phyloP scores from a whole-genome alignment of 2,888 invertebrate species.

The Bombylius discolor region DNA sequence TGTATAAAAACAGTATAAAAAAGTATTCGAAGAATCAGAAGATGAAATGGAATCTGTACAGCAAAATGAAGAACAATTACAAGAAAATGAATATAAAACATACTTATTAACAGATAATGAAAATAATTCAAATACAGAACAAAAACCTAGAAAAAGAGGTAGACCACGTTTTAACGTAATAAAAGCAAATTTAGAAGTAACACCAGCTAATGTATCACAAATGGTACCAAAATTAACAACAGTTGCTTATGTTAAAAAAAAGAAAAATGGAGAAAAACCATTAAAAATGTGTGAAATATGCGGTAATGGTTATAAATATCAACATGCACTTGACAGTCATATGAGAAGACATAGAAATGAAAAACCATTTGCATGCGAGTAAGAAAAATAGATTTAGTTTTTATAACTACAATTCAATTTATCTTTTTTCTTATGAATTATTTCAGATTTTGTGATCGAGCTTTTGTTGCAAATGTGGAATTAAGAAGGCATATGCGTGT shows the following conservation, averaged over 20 bases:
- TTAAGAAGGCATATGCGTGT: conserved; percentile 35
- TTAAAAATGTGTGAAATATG: conserved; percentile 33
- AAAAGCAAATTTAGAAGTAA: background rate
- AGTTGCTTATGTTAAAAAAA: conserved; percentile 1
- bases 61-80: no score
- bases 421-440: background rate
- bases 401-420: background rate
- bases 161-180: background rate
- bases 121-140: no score
- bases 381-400: background rate
- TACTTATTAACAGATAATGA: no score
- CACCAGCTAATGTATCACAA: background rate
- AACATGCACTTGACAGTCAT: conserved; percentile 33
- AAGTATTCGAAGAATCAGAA: no score
- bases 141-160: background rate
- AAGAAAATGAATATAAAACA: no score
- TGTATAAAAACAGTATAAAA: no score
- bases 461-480: conserved; percentile 34
- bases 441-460: conserved; percentile 33
- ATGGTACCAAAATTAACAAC: background rate
- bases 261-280: conserved; percentile 16
- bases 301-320: conserved; percentile 34
- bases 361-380: conserved; percentile 13
- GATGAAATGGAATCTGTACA: no score
- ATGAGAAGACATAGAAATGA: conserved; percentile 35